Base-by-base conservation (phyloP, 2,888 invertebrate genomes). In the Tubiluchus corallicola region DNA sequence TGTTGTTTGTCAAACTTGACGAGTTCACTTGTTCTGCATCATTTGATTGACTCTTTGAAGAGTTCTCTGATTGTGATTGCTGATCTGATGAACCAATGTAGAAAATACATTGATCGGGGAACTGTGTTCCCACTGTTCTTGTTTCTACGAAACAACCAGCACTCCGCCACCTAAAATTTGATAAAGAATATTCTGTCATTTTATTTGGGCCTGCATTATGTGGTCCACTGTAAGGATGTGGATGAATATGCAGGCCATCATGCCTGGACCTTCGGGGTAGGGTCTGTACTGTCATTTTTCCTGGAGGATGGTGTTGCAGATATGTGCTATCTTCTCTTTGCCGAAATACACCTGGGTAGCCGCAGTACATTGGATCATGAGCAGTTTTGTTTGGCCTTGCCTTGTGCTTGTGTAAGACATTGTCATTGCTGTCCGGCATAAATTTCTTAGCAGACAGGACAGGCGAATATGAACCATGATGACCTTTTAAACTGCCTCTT, bases 391-490 rank as follows among this genome's bases (percentile, higher is more conserved):
- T 29, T 9, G 9, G 29, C 29, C n/a, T 29, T 9, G 9, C 29
- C 9, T n/a, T n/a, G 29, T 29, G 29, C 29, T 29, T 29, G 9
- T 29, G 29, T 9, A n/a, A 9, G 9, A 29, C 29, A n/a, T 9
- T 29, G 29, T 9, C 9, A n/a, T 29, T n/a, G 9, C n/a, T 9
- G 29, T 29, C 29, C n/a, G 29, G 29, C 29, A 29, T 29, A n/a
- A 29, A 29, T n/a, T 29, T 29, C 29, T 29, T 29, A 9, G 29
- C 29, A 9, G 29, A 29, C 29, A 29, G n/a, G n/a, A 29, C 29
- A n/a, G 29, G 29, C 29, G 29, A 29, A 29, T 29, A 29, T 29
- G 29, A 29, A 29, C 29, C 29, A n/a, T 29, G 29, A n/a, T 29
- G 29, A 29, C 29, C n/a, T 29, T 29, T 29, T 29, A 29, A n/a